Base-by-base conservation (phyloP, 2,113 vertebrate genomes). In the Piprites chloris region DNA sequence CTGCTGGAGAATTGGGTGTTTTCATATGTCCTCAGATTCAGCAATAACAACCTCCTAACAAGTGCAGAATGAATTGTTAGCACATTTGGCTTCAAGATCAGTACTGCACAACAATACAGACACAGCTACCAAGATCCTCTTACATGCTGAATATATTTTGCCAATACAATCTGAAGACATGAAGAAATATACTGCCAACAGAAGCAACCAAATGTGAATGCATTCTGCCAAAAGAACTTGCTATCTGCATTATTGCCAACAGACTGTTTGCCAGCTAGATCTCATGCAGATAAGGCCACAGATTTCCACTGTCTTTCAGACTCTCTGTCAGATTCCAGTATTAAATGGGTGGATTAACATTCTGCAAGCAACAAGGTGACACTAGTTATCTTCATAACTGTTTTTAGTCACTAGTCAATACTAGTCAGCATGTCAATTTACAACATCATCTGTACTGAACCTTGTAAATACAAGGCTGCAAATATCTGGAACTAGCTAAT, bases 261-360 rank as follows among this genome's bases (percentile, higher is more conserved):
- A 92, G 72, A 50, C 26, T 28, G 37, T 46, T 87, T 82, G 91
- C 86, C 91, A 85, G 73, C 27, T 47, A 85, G n/a, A 67, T 26
- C 69, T 84, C 49, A 68, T 52, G 85, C 33, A 90, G 66, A 79
- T 76, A 87, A 92, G 80, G 52, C 58, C 26, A 2, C 2, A 4
- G 73, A 78, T 87, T 95, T 83, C 81, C 56, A 82, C 73, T 33
- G 35, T 47, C 85, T 93, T 90, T 85, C 49, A 73, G 37, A 52
- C 49, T 73, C 41, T 56, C 87, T 82, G 66, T 63, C 78, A 94
- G 44, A 76, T 95, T 79, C 74, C 77, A 80, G 63, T 44, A 90
- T 76, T 90, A 96, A 93, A 85, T 44, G 35, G 65, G 52, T 39
- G 62, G 71, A 93, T 95, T 90, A 94, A 86, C 79, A 71, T 94